Evolutionary conservation across 2,888 invertebrate genomes (phyloP), one percentile per base, ranked within the genome.

Genomic region (Epirrhoe alternata): DNA sequence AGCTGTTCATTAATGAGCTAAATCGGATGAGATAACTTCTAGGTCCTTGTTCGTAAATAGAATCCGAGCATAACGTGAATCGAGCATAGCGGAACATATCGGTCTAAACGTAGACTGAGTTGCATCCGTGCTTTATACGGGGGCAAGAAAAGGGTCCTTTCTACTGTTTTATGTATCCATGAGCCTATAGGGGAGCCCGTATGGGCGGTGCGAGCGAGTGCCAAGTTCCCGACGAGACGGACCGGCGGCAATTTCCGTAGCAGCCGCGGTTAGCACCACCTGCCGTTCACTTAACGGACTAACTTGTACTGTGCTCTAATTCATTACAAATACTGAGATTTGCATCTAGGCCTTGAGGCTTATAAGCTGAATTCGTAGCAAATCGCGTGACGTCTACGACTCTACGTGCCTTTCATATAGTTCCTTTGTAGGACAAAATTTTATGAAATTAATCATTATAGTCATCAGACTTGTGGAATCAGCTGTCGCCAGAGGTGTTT

Each of bases 171-270:
- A 17, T 51, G 30, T 30, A 24, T 54, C 61, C 35, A 0, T 53
- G 55, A 3, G 30, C 8, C 33, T 47, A 16, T 24, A 45, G 42
- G 60, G 67, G 60, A 47, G 58, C 61, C 61, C 54, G 68, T 64
- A 75, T 74, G 78, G 79, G 81, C 76, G 80, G 76, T 68, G 74
- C 76, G 77, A 71, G 77, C 76, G 77, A 71, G 77, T 73, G 77
- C 81, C 82, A 82, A 85, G 80, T 83, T 81, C 72, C 77, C 77
- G 68, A 61, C 71, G 72, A 77, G 75, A 74, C 78, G 78, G 78
- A 79, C 82, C 83, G 84, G 80, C 82, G 82, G 84, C 85, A 89
- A 89, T 89, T 86, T 88, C 88, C 88, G 86, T 71, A 84, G 81
- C 85, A 75, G 81, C 80, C 83, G 81, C 47, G 61, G 84, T 88